Evolutionary conservation across 2,797 vertebrate genomes (phyloP).

Genomic region (Acomys russatus): DNA sequence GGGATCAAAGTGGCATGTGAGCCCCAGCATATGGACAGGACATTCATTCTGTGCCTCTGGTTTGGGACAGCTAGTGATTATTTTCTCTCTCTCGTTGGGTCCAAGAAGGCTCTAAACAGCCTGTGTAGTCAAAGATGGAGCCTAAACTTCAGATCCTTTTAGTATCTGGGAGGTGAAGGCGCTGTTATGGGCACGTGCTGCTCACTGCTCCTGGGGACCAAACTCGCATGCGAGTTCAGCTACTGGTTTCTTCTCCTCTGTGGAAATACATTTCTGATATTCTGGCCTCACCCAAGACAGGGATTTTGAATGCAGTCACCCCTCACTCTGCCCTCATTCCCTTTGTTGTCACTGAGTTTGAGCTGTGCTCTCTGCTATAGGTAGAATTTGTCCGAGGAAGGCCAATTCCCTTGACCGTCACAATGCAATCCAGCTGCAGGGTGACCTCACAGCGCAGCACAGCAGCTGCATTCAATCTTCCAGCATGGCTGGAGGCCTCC

Average conservation of each 20-base stretch:
- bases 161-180: background rate
- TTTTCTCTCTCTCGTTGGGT: background rate
- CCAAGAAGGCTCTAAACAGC: background rate
- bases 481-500: slow-evolving; percentile 31
- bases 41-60: background rate
- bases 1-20: background rate
- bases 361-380: background rate
- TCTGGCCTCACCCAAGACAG: background rate
- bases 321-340: background rate
- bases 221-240: background rate
- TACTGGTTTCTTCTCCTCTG: background rate
- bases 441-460: background rate
- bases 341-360: background rate
- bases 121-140: background rate
- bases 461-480: slow-evolving; percentile 61
- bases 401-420: background rate
- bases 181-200: background rate
- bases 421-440: slow-evolving; percentile 20
- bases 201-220: background rate
- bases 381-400: slow-evolving; percentile 48
- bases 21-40: background rate
- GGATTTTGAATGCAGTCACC: background rate
- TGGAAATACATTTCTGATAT: slow-evolving; percentile 44
- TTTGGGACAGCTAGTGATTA: background rate
- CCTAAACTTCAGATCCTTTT: background rate